Evolutionary conservation across 2,797 vertebrate genomes (phyloP), one percentile per base, ranked within the genome.

Genomic region (Cyclura pinguis): DNA sequence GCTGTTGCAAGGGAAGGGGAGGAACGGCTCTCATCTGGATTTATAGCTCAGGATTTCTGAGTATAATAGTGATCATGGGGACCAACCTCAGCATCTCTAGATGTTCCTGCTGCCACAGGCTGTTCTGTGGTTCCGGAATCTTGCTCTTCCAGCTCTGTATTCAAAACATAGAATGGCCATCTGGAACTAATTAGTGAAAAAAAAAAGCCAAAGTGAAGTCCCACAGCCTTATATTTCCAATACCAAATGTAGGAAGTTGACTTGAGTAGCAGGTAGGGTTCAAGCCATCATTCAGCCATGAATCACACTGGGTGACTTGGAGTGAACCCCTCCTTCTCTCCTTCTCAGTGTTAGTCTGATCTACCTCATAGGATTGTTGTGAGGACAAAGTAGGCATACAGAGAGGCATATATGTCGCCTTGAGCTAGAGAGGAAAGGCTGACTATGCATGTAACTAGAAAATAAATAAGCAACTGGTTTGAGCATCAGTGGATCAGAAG

Each of bases 121-220:
- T 50, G 27, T 52, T 29, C 2, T 52, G 22, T 50, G 47, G 77
- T 62, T 62, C 59, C 18, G 22, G 59, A 20, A 22, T 62, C 20
- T 20, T 62, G 4, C 4, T n/a, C 4, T n/a, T 5, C 32, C 69
- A n/a, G 2, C 1, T 13, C 0, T 35, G 32, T 5, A n/a, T 32
- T 73, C 69, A 73, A n/a, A 73, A n/a, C 4, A 73, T n/a, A n/a
- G 4, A 16, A 73, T 73, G 69, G 29, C 2, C 2, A n/a, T 73
- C 69, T 13, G 32, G 69, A 73, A 72, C 9, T n/a, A 72, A 4
- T 47, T 47, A 47, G 2, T 47, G 42, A 47, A 47, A 47, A 47
- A 47, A 42, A 32, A n/a, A 14, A 73, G 9, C 9, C n/a, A 62
- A 62, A 6, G 29, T 1, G 12, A n/a, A 73, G 32, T 62, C 59